phyloP scores from a whole-genome alignment of 2,797 vertebrate genomes.

The Ceyx erithaca region DNA sequence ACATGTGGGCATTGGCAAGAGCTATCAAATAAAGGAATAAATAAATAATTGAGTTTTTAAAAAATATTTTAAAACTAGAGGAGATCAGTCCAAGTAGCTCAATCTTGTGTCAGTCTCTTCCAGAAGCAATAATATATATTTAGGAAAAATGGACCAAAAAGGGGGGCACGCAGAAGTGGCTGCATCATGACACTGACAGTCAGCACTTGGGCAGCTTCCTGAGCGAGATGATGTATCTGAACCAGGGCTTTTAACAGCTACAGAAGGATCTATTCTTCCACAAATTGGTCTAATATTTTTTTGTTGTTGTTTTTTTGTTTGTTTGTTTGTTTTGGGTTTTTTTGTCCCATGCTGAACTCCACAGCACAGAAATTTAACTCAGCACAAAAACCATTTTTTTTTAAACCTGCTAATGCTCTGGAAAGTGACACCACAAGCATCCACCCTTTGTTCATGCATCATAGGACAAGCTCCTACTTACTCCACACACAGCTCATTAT shows the following conservation, averaged over 20 bases:
- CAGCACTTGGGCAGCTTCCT: slow-evolving; percentile 42
- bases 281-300: slow-evolving; percentile 1
- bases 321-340: background rate
- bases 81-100: background rate
- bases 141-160: background rate
- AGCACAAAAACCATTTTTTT: background rate
- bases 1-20: background rate
- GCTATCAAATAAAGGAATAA: background rate
- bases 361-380: background rate
- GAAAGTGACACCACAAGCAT: background rate
- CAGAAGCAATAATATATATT: background rate
- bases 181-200: background rate
- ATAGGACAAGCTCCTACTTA: background rate
- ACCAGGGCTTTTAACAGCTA: slow-evolving; percentile 5
- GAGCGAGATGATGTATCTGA: background rate
- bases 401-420: background rate
- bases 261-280: slow-evolving; percentile 33
- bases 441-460: background rate
- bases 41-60: background rate
- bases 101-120: background rate
- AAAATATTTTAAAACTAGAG: background rate
- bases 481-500: background rate
- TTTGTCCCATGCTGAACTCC: background rate
- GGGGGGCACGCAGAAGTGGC: background rate
- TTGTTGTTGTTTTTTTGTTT: background rate